Base-by-base conservation (phyloP, 2,797 vertebrate species). In the Nyctalus aviator region DNA sequence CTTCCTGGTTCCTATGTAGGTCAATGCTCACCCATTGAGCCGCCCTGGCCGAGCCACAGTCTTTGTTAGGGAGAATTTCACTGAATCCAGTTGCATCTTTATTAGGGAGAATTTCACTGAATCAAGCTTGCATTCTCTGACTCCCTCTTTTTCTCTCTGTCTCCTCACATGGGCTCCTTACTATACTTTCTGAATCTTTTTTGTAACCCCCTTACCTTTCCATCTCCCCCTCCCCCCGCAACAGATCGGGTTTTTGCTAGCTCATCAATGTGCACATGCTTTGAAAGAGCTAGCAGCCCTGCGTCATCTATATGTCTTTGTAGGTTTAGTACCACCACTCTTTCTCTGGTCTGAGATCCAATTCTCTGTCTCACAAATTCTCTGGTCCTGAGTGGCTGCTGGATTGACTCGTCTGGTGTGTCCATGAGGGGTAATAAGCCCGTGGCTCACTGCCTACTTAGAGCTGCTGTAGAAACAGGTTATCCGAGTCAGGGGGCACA, bases 111-210 rank as follows among this genome's bases (percentile, higher is more conserved):
- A 30, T 32, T 76, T 72, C 23, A 68, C 0, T 41, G 68, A 90
- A 27, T 89, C 15, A 23, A 30, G 64, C 14, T 37, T 62, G 8
- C 14, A 9, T 53, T 88, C 46, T 76, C 72, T 78, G 55, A 85
- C 20, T n/a, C 15, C 41, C 44, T 84, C 12, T 46, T 82, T 83
- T 46, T 13, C 18, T 8, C 18, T 46, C 59, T 53, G 10, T 44
- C 2, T 8, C 27, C 72, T 50, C 1, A 1, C 3, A 3, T 2
- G 66, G 3, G 7, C 9, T 27, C 8, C 37, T 64, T 32, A 20
- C 41, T 62, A 21, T 62, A 41, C 37, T 55, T 87, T 76, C 72
- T 68, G n/a, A 5, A 7, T 84, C 64, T 25, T 72, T 20, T 32
- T 77, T 69, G 21, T 59, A 64, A 41, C 62, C 12, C 30, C 20